A percentile compares a stretch with the other conserved stretches of the same genome.
phyloP scores from a whole-genome alignment of 2,888 invertebrate species.

The Athetis lepigone region DNA sequence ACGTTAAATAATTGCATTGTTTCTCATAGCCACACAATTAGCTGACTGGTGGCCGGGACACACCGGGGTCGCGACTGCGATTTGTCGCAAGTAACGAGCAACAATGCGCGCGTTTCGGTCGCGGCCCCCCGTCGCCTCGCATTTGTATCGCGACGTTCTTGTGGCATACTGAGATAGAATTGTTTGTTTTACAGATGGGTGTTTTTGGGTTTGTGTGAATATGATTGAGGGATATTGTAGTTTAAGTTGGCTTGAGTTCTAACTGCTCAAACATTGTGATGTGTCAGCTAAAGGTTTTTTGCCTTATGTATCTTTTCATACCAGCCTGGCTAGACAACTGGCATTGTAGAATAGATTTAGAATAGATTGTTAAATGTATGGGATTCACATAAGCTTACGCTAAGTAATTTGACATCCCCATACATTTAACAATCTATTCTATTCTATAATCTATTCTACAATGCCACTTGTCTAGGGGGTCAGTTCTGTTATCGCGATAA shows the following conservation, averaged over 20 bases:
- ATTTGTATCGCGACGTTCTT: conserved; percentile 77
- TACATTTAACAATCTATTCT: too few relatives aligned
- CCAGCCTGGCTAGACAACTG: too few relatives aligned
- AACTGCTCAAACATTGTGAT: accelerated
- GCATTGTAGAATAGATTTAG: too few relatives aligned
- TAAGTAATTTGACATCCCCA: too few relatives aligned
- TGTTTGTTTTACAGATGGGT: conserved; percentile 34
- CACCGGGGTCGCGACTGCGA: conserved; percentile 64
- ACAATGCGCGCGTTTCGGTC: conserved; percentile 85
- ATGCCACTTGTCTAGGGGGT: too few relatives aligned
- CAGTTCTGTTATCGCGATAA: too few relatives aligned
- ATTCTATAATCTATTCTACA: too few relatives aligned
- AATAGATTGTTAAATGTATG: too few relatives aligned
- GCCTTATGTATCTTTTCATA: too few relatives aligned
- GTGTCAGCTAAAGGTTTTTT: background rate
- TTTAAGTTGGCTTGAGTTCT: background rate
- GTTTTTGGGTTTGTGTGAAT: conserved; percentile 27
- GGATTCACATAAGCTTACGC: too few relatives aligned
- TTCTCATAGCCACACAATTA: conserved; percentile 64
- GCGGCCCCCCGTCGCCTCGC: conserved; percentile 83
- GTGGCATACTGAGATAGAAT: conserved; percentile 64
- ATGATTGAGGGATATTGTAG: conserved; percentile 23
- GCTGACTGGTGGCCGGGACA: conserved; percentile 61
- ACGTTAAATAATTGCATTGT: conserved; percentile 59
- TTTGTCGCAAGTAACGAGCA: conserved; percentile 85